A percentile compares a stretch with the other conserved stretches of the same genome.
These are phyloP conservation scores for Sisyra nigra DNA, from an alignment of 2,888 invertebrate genomes.

Conservation along the genomic window DNA sequence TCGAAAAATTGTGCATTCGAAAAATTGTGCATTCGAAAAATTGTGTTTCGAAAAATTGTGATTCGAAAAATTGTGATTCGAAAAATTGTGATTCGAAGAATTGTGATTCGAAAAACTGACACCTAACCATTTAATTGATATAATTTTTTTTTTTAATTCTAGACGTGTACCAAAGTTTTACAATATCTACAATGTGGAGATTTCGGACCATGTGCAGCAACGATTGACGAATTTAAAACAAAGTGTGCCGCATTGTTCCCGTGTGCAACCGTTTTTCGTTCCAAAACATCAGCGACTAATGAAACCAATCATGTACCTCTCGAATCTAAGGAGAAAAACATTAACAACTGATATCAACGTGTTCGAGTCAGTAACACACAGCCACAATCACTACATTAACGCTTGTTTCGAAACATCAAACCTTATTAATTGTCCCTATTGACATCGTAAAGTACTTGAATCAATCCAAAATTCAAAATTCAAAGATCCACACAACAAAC, in stretches of 20 bases:
- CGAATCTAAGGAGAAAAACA: conserved; percentile 10
- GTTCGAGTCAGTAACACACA: background rate
- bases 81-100: too few relatives aligned
- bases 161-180: conserved; percentile 69
- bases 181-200: conserved; percentile 62
- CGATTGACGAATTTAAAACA: conserved; percentile 49
- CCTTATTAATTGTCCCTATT: conserved; percentile 2
- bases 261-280: conserved; percentile 57
- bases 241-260: conserved; percentile 63
- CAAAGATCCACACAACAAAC: too few relatives aligned
- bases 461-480: background rate
- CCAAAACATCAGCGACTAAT: conserved; percentile 14
- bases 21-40: too few relatives aligned
- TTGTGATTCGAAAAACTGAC: too few relatives aligned
- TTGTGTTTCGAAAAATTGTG: too few relatives aligned
- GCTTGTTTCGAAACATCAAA: background rate
- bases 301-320: conserved; percentile 18
- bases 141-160: conserved; percentile 19
- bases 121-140: conserved; percentile 1
- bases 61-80: too few relatives aligned
- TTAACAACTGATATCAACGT: conserved; percentile 1
- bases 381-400: too few relatives aligned
- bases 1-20: too few relatives aligned
- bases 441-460: conserved; percentile 1
- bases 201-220: conserved; percentile 57